A percentile compares a stretch with the other conserved stretches of the same genome.
These are phyloP conservation scores for Neodiprion lecontei DNA, from an alignment of 1,140 invertebrate genomes.

Conservation along the genomic window DNA sequence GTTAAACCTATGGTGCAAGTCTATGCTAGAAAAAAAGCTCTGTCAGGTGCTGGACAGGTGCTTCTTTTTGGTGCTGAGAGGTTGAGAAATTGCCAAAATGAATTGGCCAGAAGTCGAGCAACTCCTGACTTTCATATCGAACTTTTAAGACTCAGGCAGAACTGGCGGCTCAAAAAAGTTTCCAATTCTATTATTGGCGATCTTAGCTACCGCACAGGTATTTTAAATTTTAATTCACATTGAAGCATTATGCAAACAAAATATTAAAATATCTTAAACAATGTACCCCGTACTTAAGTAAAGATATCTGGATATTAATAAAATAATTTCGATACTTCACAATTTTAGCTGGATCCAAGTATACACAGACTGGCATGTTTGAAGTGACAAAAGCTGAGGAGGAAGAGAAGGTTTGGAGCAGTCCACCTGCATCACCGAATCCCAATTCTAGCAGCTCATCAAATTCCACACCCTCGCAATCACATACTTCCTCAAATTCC, in stretches of 20 bases:
- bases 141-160: constrained; percentile 85
- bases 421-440: constrained; percentile 64
- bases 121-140: constrained; percentile 93
- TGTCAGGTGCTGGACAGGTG: constrained; percentile 83
- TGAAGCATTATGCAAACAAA: constrained; percentile 12
- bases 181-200: constrained; percentile 96
- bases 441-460: constrained; percentile 31
- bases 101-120: constrained; percentile 76
- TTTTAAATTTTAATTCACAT: constrained; percentile 24
- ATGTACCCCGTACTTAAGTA: too few relatives aligned
- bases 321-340: constrained; percentile 8
- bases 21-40: constrained; percentile 91
- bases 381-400: constrained; percentile 95
- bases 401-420: constrained; percentile 66
- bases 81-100: constrained; percentile 79
- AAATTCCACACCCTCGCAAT: constrained; percentile 28
- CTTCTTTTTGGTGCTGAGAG: constrained; percentile 86
- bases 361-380: constrained; percentile 92
- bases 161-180: constrained; percentile 95
- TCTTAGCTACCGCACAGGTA: constrained; percentile 89
- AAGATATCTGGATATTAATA: not conserved
- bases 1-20: constrained; percentile 87
- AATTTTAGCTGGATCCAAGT: constrained; percentile 81
- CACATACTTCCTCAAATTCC: constrained; percentile 40
- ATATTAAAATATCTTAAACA: not conserved